Conservation (phyloP, 1,140 invertebrate species). For the Coptotermes formosanus region DNA sequence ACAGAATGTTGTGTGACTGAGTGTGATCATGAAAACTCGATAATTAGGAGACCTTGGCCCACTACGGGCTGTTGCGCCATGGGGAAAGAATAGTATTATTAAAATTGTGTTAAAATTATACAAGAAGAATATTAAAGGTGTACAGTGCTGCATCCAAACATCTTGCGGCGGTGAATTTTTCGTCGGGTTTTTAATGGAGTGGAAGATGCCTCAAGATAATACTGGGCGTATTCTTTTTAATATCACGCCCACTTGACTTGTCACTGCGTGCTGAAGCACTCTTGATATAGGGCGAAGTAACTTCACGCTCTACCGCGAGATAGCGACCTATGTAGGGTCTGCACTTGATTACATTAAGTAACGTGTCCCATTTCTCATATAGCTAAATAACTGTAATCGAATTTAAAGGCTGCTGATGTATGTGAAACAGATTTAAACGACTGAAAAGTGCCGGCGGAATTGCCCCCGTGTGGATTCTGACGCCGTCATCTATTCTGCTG, state of each 20-base stretch:
- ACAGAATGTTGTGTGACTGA: too few species aligned
- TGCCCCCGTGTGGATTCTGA: background rate
- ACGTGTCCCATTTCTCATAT: conserved; percentile 5
- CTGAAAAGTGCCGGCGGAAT: background rate
- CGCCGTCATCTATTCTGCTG: background rate
- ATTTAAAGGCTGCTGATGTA: conserved; percentile 22
- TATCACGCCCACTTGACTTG: background rate
- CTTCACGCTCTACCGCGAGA: background rate
- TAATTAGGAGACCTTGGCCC: too few species aligned
- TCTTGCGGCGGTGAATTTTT: too few species aligned
- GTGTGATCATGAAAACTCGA: too few species aligned
- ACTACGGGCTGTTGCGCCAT: too few species aligned
- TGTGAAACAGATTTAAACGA: conserved; percentile 19
- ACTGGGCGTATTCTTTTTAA: background rate
- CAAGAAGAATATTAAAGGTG: too few species aligned
- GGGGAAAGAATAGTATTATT: too few species aligned
- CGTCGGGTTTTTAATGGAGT: too few species aligned
- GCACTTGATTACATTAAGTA: conserved; percentile 1
- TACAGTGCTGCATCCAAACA: too few species aligned
- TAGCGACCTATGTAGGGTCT: background rate
- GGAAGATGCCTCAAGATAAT: background rate
- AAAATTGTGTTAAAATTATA: too few species aligned
- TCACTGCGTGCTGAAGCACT: background rate
- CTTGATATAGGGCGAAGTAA: background rate
- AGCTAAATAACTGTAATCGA: conserved; percentile 27